phyloP scores from a whole-genome alignment of 2,113 vertebrate species.

The Perccottus glenii region DNA sequence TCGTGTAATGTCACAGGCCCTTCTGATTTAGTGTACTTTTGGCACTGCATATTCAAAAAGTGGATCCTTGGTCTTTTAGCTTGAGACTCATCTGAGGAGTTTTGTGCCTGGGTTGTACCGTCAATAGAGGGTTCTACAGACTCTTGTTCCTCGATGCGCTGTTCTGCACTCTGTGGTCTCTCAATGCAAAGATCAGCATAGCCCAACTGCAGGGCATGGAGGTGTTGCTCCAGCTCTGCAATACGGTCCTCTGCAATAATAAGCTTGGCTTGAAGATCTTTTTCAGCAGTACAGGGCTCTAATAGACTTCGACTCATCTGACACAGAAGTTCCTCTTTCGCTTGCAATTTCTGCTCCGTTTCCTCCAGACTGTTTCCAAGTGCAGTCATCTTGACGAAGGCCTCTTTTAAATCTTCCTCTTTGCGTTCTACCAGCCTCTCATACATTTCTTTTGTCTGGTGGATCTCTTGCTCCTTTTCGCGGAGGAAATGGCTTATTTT shows the following conservation, averaged over 20 bases:
- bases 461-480: slow-evolving; percentile 90
- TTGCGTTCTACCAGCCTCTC: slow-evolving; percentile 85
- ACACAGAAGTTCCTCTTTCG: slow-evolving; percentile 85
- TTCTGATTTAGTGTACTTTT: slow-evolving; percentile 86
- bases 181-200: slow-evolving; percentile 73
- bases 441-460: slow-evolving; percentile 85
- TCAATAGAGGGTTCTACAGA: slow-evolving; percentile 39
- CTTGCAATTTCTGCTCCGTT: slow-evolving; percentile 84
- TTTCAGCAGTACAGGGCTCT: slow-evolving; percentile 70
- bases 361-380: slow-evolving; percentile 89
- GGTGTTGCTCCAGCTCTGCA: slow-evolving; percentile 76
- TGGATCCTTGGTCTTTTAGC: slow-evolving; percentile 89
- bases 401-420: slow-evolving; percentile 88
- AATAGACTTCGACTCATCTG: slow-evolving; percentile 70
- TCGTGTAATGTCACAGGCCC: slow-evolving; percentile 79
- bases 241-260: slow-evolving; percentile 79
- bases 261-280: slow-evolving; percentile 74
- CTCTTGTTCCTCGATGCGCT: slow-evolving; percentile 59
- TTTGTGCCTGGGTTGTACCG: slow-evolving; percentile 55
- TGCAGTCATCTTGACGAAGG: slow-evolving; percentile 87
- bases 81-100: slow-evolving; percentile 74
- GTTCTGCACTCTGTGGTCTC: slow-evolving; percentile 64
- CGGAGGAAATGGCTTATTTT: slow-evolving; percentile 82
- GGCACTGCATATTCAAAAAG: slow-evolving; percentile 93
- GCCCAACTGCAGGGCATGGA: slow-evolving; percentile 73